These are phyloP conservation scores for Drosophila tripunctata DNA, from an alignment of 2,888 invertebrate genomes.

Conservation along the genomic window DNA sequence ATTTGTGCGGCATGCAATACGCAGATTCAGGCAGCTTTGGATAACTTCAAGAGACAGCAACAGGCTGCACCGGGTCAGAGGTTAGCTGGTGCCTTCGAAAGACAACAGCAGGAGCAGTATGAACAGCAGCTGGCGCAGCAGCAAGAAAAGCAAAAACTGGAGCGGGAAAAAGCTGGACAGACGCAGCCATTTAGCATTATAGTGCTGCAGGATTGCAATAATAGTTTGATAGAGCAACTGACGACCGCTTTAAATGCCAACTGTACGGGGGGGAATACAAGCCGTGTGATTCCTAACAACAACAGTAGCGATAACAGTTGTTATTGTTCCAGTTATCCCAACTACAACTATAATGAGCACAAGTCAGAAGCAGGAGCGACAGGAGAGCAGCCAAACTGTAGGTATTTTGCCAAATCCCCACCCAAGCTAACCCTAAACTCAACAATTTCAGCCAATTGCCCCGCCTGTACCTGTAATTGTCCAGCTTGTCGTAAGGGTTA, in stretches of 20 bases:
- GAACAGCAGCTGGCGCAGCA: background rate
- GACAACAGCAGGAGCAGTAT: background rate
- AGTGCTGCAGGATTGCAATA: constrained; percentile 57
- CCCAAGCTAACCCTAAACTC: background rate
- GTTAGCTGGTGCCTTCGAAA: background rate
- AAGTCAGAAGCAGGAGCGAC: background rate
- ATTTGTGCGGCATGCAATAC: constrained; percentile 42
- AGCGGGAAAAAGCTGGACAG: background rate
- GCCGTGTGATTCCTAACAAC: too few relatives aligned
- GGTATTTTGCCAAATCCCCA: too few relatives aligned
- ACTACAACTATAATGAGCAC: background rate
- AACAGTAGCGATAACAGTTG: too few relatives aligned
- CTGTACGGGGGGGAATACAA: background rate
- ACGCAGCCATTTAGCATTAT: constrained; percentile 42
- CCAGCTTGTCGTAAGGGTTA: constrained; percentile 5
- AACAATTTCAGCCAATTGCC: background rate
- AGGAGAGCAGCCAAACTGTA: too few relatives aligned
- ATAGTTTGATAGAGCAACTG: constrained; percentile 52
- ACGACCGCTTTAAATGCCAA: constrained; percentile 26
- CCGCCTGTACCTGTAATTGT: constrained; percentile 18
- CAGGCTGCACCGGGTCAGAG: background rate
- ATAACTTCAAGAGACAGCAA: constrained; percentile 11
- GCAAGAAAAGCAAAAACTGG: background rate
- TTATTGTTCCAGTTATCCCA: too few relatives aligned
- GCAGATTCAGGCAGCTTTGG: constrained; percentile 23